A percentile compares a stretch with the other conserved stretches of the same genome.
Evolutionary conservation across 2,113 vertebrate species (phyloP).

Genomic region (Polypterus bichir): DNA sequence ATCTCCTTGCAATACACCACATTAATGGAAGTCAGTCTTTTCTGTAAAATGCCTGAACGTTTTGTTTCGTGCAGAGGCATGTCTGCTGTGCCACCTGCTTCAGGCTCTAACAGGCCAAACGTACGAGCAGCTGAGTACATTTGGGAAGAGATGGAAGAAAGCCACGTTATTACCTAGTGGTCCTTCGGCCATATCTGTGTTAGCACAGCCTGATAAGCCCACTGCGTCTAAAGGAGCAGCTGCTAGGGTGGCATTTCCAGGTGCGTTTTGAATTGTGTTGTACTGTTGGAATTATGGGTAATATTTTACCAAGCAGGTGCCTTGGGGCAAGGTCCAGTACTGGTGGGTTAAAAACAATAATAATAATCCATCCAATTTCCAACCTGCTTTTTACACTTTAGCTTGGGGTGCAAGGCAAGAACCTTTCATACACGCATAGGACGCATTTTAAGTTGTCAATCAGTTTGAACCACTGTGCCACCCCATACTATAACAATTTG

Average conservation of each 20-base stretch:
- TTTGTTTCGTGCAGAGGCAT: background rate
- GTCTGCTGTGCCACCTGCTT: constrained; percentile 1
- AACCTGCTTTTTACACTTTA: no score
- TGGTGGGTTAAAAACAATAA: no score
- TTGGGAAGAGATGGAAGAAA: background rate
- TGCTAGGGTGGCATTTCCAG: constrained; percentile 7
- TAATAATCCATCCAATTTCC: no score
- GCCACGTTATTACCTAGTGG: constrained; percentile 1
- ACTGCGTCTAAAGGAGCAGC: constrained; percentile 2
- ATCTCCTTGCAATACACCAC: no score
- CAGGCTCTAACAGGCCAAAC: constrained; percentile 7
- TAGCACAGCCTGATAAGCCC: constrained; percentile 12
- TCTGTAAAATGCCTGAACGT: no score
- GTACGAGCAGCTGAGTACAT: constrained; percentile 10
- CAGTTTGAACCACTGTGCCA: no score
- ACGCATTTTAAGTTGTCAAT: no score
- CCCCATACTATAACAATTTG: no score
- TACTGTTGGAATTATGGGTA: constrained; percentile 11
- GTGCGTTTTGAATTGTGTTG: constrained; percentile 2
- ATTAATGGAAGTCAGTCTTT: no score
- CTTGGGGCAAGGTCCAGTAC: no score
- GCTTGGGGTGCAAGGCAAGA: no score
- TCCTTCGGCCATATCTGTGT: background rate
- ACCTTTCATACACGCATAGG: no score
- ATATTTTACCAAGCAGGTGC: background rate